Evolutionary conservation across 2,113 vertebrate genomes (phyloP).

Genomic region (Atractosteus spatula): DNA sequence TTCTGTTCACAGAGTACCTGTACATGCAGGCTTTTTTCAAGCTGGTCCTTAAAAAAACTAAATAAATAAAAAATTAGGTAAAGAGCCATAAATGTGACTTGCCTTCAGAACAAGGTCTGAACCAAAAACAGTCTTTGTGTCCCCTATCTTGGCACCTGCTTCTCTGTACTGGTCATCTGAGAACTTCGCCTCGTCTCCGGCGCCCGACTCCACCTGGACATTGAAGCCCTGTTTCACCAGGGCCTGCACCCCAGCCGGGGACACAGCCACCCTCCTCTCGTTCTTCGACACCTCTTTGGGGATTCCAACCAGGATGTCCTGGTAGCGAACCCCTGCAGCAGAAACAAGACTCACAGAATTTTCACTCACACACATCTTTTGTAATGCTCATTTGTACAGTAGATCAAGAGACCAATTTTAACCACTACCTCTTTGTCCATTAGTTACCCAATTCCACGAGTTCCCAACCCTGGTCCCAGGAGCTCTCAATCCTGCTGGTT

Average conservation of each 20-base stretch:
- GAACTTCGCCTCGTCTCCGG: slow-evolving; percentile 64
- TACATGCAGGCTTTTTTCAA: too few species aligned
- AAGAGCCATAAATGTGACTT: not conserved
- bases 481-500: too few species aligned
- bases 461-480: too few species aligned
- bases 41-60: not conserved
- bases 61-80: not conserved
- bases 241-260: slow-evolving; percentile 54
- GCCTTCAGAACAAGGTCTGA: slow-evolving; percentile 68
- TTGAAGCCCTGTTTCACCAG: slow-evolving; percentile 67
- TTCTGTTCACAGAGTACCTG: too few species aligned
- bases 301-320: slow-evolving; percentile 62
- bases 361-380: not conserved
- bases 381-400: not conserved
- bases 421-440: too few species aligned
- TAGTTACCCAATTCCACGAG: too few species aligned
- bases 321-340: slow-evolving; percentile 50
- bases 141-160: slow-evolving; percentile 53
- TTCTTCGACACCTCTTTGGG: slow-evolving; percentile 59
- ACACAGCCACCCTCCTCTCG: slow-evolving; percentile 61
- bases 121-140: slow-evolving; percentile 49
- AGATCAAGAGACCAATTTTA: too few species aligned
- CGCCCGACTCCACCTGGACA: slow-evolving; percentile 62
- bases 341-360: slow-evolving; percentile 2
- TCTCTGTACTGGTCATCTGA: slow-evolving; percentile 60